Percentiles rank a stretch among this genome's conserved stretches.
Conservation (phyloP, 2,797 vertebrate species). For the Sebastes trivittatus region DNA sequence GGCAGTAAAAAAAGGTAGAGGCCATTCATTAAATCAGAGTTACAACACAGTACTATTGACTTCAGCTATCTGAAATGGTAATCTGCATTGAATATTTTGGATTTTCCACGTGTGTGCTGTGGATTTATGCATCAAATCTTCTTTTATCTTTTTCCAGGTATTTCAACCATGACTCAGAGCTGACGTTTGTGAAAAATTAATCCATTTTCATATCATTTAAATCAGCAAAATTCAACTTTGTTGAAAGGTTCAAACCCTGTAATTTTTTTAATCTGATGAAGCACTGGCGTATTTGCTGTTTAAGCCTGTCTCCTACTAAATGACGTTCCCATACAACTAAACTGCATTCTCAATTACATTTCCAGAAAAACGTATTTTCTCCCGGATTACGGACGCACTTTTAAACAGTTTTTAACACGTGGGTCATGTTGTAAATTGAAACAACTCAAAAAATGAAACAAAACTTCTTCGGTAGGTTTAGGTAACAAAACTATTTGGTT, state of each 20-base stretch:
- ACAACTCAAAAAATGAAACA: too few species aligned
- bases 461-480: too few species aligned
- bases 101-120: not conserved
- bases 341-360: too few species aligned
- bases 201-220: not conserved
- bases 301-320: too few species aligned
- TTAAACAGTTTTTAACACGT: too few species aligned
- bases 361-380: too few species aligned
- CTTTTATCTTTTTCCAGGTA: not conserved
- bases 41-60: not conserved
- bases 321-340: too few species aligned
- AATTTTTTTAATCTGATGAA: not conserved
- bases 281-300: not conserved
- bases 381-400: too few species aligned
- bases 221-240: not conserved
- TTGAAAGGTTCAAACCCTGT: not conserved
- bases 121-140: not conserved
- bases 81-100: not conserved
- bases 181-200: not conserved
- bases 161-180: not conserved
- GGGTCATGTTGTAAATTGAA: too few species aligned
- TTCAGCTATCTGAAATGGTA: not conserved
- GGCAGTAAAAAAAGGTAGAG: rapidly evolving
- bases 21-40: not conserved
- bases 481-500: too few species aligned